Percentiles rank a stretch among this genome's conserved stretches.
Conservation (phyloP, 1,140 invertebrate genomes). For the Drosophila mauritiana region DNA sequence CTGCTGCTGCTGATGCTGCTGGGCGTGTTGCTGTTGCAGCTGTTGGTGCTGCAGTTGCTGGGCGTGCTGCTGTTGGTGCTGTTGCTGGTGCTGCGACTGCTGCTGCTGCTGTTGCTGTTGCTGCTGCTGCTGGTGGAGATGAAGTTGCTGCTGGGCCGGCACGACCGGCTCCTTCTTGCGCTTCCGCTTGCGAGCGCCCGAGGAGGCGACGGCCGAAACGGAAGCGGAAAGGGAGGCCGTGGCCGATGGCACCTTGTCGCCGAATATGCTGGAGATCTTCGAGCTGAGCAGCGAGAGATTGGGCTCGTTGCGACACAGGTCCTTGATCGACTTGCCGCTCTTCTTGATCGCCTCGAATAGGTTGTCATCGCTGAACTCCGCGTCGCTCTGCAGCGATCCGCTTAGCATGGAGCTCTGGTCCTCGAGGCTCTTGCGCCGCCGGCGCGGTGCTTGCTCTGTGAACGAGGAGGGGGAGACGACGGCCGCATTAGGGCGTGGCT, state of each 20-base stretch:
- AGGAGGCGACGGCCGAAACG: background rate
- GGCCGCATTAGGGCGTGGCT: slow-evolving; percentile 65
- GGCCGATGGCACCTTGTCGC: slow-evolving; percentile 61
- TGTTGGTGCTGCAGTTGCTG: slow-evolving; percentile 41
- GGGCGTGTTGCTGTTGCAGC: slow-evolving; percentile 18
- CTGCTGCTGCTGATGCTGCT: slow-evolving; percentile 16
- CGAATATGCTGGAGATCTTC: slow-evolving; percentile 82
- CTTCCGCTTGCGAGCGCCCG: slow-evolving; percentile 65
- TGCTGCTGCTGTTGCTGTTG: slow-evolving; percentile 22
- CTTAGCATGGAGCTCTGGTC: slow-evolving; percentile 82
- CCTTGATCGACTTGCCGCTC: slow-evolving; percentile 84
- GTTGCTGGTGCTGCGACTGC: slow-evolving; percentile 16
- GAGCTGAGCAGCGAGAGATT: slow-evolving; percentile 83
- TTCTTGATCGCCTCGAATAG: slow-evolving; percentile 84
- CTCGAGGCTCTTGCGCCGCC: slow-evolving; percentile 81
- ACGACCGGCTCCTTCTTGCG: slow-evolving; percentile 66
- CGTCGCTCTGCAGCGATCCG: slow-evolving; percentile 79
- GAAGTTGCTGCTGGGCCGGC: slow-evolving; percentile 11
- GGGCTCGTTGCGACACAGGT: slow-evolving; percentile 82
- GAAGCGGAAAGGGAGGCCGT: background rate
- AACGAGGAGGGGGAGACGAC: slow-evolving; percentile 54
- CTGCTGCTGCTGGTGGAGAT: slow-evolving; percentile 28
- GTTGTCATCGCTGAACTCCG: slow-evolving; percentile 82
- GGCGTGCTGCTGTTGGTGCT: slow-evolving; percentile 27
- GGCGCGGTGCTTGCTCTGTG: slow-evolving; percentile 82